These are phyloP conservation scores for Saccostrea echinata DNA, from an alignment of 1,140 invertebrate species.

Conservation along the genomic window DNA sequence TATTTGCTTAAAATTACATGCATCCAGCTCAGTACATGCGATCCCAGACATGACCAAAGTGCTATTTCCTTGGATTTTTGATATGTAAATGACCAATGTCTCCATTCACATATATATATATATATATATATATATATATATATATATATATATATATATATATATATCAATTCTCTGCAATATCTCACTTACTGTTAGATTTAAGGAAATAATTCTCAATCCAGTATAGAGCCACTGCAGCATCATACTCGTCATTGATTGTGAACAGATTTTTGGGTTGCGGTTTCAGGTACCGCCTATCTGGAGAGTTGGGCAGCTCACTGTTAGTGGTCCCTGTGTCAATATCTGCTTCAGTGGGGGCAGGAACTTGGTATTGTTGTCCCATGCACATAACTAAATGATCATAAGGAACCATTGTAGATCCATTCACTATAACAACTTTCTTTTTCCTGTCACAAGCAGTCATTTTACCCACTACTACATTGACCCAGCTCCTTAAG, in stretches of 20 bases:
- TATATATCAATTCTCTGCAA: no score
- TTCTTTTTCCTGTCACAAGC: slow-evolving; percentile 78
- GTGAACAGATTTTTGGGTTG: slow-evolving; percentile 77
- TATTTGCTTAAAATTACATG: no score
- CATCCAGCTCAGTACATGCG: no score
- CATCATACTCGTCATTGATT: slow-evolving; percentile 78
- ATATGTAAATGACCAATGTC: no score
- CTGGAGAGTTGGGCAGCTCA: slow-evolving; percentile 66
- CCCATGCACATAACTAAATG: slow-evolving; percentile 78
- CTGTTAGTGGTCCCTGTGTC: slow-evolving; percentile 62
- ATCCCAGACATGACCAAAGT: no score
- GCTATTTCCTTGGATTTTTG: no score
- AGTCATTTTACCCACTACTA: slow-evolving; percentile 79
- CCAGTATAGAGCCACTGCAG: slow-evolving; percentile 75
- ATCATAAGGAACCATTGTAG: slow-evolving; percentile 77
- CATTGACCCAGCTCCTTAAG: slow-evolving; percentile 77
- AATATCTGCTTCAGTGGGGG: slow-evolving; percentile 71
- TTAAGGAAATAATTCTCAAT: slow-evolving; percentile 72
- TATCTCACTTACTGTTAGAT: slow-evolving; percentile 65
- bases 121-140: no score
- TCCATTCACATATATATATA: no score
- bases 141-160: no score
- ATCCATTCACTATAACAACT: slow-evolving; percentile 74
- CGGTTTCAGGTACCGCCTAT: slow-evolving; percentile 64
- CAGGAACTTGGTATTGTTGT: slow-evolving; percentile 77